A percentile compares a stretch with the other conserved stretches of the same genome.
Conservation (phyloP, 2,113 vertebrate species). For the Hemichromis elongatus region DNA sequence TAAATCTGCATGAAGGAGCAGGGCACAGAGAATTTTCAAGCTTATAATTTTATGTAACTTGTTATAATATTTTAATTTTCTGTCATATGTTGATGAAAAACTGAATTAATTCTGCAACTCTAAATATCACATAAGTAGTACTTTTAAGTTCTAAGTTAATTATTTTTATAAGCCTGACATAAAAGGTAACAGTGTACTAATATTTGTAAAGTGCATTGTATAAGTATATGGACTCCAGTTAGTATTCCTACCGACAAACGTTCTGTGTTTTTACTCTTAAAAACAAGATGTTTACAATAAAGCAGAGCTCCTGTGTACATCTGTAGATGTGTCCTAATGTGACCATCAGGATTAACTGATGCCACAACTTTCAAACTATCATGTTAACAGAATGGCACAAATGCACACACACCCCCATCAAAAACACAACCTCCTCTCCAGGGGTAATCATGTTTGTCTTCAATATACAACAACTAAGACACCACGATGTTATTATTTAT, state of each 20-base stretch:
- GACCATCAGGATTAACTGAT: not conserved
- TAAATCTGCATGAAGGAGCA: not conserved
- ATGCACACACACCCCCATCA: not conserved
- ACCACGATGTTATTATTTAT: not conserved
- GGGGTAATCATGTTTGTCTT: not conserved
- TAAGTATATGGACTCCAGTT: fast-evolving
- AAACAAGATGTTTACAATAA: not conserved
- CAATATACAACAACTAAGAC: not conserved
- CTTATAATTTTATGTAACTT: not conserved
- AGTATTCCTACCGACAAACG: fast-evolving
- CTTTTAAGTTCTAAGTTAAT: not conserved
- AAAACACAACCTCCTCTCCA: not conserved
- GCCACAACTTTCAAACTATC: not conserved
- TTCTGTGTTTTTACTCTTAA: not conserved
- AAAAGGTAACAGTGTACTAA: not conserved
- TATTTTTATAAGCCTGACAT: not conserved
- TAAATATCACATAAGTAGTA: fast-evolving
- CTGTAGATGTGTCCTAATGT: not conserved
- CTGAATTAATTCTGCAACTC: fast-evolving
- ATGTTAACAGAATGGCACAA: not conserved
- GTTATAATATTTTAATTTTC: not conserved
- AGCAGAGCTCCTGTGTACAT: not conserved
- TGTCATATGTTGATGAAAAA: not conserved
- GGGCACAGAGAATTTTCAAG: fast-evolving
- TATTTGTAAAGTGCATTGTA: not conserved